Evolutionary conservation across 2,888 invertebrate genomes (phyloP).

Genomic region (Biston betularia): DNA sequence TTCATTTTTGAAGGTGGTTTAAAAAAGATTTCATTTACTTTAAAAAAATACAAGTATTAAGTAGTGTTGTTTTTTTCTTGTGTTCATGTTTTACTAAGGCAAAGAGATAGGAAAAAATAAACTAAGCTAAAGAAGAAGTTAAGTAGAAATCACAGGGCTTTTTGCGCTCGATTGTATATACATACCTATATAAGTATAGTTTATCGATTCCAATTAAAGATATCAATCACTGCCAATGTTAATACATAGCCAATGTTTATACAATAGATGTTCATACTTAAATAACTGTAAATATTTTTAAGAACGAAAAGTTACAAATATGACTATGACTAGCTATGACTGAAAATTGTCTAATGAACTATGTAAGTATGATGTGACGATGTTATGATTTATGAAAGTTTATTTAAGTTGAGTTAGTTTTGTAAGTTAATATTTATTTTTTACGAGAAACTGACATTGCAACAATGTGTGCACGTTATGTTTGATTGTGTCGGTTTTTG

Average conservation of each 20-base stretch:
- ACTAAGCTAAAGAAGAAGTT: background rate
- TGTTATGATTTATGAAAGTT: conserved; percentile 27
- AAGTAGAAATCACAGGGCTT: background rate
- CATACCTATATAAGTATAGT: background rate
- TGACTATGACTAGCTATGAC: conserved; percentile 24
- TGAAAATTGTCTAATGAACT: conserved; percentile 21
- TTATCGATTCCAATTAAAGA: background rate
- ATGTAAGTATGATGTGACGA: conserved; percentile 12
- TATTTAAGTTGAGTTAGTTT: conserved; percentile 25
- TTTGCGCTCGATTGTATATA: background rate
- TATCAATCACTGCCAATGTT: conserved; percentile 14
- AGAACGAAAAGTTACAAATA: conserved; percentile 2
- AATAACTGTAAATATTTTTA: conserved; percentile 16
- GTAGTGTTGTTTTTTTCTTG: no score
- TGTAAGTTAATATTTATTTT: conserved; percentile 30
- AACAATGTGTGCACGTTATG: background rate
- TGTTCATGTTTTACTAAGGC: no score
- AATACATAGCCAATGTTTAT: conserved; percentile 1
- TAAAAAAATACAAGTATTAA: no score
- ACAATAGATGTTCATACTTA: background rate
- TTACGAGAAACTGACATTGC: background rate
- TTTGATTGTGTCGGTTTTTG: background rate
- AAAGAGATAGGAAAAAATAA: background rate
- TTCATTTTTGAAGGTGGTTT: no score
- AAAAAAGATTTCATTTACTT: no score